phyloP scores from a whole-genome alignment of 2,797 vertebrate species.

The Poliocrania exsul region DNA sequence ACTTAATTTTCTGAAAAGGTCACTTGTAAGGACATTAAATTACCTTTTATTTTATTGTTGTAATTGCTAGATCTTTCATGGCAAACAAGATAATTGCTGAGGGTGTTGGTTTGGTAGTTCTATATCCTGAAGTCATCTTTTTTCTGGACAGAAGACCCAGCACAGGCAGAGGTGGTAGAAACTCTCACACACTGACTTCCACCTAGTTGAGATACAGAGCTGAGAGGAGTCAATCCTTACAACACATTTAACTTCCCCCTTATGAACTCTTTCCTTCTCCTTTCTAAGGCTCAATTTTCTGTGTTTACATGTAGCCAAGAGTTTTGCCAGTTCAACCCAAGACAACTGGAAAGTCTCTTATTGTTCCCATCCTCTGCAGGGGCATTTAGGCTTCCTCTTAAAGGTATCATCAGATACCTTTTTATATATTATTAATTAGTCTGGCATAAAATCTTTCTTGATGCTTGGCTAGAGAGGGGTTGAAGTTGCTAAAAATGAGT shows the following conservation, averaged over 20 bases:
- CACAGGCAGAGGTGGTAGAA: background rate
- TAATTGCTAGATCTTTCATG: background rate
- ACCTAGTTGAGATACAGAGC: accelerated
- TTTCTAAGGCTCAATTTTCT: background rate
- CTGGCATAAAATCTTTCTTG: background rate
- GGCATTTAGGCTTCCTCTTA: background rate
- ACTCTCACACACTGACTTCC: background rate
- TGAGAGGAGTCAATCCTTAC: background rate
- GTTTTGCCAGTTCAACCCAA: too few relatives aligned
- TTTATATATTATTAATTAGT: background rate
- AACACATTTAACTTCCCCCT: background rate
- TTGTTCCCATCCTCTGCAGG: background rate
- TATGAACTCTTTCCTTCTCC: background rate
- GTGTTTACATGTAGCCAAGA: background rate
- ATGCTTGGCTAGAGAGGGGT: background rate
- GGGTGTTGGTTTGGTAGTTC: background rate
- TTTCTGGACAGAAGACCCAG: background rate
- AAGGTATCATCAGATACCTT: background rate
- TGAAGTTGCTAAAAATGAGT: background rate
- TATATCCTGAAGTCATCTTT: background rate
- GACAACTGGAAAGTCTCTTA: background rate
- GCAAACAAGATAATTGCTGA: background rate
- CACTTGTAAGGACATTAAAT: background rate
- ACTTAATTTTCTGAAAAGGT: background rate
- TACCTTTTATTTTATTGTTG: background rate